Percentiles rank a stretch among this genome's conserved stretches.
These are phyloP conservation scores for Alviniconcha strummeri DNA, from an alignment of 2,888 invertebrate species.

Conservation along the genomic window DNA sequence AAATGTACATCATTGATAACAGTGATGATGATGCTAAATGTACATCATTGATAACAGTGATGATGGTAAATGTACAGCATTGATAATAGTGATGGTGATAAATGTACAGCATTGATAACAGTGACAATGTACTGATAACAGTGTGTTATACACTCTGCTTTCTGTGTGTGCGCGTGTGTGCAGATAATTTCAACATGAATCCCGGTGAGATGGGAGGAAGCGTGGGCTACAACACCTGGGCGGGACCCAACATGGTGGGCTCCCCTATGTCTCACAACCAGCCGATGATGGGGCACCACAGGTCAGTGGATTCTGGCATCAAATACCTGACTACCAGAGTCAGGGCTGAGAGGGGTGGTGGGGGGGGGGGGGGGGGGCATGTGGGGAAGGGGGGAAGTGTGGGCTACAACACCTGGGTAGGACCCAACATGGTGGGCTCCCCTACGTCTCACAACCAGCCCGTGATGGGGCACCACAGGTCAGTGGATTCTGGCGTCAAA, in stretches of 20 bases:
- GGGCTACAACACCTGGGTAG: constrained; percentile 45
- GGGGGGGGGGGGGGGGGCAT: too few species aligned
- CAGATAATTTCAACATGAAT: constrained; percentile 32
- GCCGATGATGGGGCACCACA: constrained; percentile 16
- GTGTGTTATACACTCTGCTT: too few species aligned
- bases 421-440: constrained; percentile 36
- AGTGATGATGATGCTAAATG: too few species aligned
- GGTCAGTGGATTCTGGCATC: background rate
- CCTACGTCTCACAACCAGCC: constrained; percentile 40
- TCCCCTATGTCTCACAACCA: constrained; percentile 43
- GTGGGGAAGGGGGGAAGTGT: constrained; percentile 35
- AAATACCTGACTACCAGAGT: too few species aligned
- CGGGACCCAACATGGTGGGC: constrained; percentile 36
- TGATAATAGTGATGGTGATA: too few species aligned
- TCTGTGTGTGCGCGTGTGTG: background rate
- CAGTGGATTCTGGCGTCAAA: background rate
- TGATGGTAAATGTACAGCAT: too few species aligned
- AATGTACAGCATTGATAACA: too few species aligned
- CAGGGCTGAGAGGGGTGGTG: too few species aligned
- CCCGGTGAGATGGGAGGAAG: constrained; percentile 30
- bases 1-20: too few species aligned
- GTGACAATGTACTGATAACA: too few species aligned
- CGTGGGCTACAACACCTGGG: constrained; percentile 44
- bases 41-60: too few species aligned
- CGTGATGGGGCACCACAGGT: constrained; percentile 29